Base-by-base conservation (phyloP, 1,140 invertebrate species). In the Aphelinus atriplicis region DNA sequence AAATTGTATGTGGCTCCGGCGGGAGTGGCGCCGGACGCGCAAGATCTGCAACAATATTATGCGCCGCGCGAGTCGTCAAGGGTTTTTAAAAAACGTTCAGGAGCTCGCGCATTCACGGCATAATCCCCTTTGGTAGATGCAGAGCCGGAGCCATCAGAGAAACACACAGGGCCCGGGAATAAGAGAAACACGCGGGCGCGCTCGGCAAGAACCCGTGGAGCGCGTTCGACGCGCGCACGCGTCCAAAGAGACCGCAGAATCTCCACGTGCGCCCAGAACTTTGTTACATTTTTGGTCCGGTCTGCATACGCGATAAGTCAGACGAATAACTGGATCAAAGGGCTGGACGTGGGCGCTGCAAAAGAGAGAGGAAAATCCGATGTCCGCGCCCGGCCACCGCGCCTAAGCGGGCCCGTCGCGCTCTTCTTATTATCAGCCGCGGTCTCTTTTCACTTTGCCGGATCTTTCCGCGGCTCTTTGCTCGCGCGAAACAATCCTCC, bases 221-320 rank as follows among this genome's bases (percentile, higher is more conserved):
- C 42, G 73, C 70, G 78, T 80, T 80, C 79, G 78, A 75, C 68
- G 73, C 68, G 71, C 69, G 61, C 78, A 75, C 26, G 26, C 26
- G 26, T 26, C 79, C 84, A 86, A 86, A 85, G 84, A 80, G 82
- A 86, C 84, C 85, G 80, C 84, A 84, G 82, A 87, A 86, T 86
- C 82, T 84, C 80, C 75, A 77, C 42, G 53, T 75, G 77, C 42
- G 62, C 42, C 45, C 9, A n/a, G n/a, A 87, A 86, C 83, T 86
- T 87, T 87, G 84, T 85, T 85, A 84, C 80, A 85, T 86, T 87
- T 86, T 87, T 86, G 80, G 81, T 83, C 80, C 72, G 77, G 79
- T 81, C 76, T 78, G 60, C 75, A 77, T 79, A 81, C 77, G 78
- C 77, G 80, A 83, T 82, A 80, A 76, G 75, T 77, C 66, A 78